These are phyloP conservation scores for Ailuropoda melanoleuca DNA, from an alignment of 2,113 vertebrate genomes.

Conservation along the genomic window DNA sequence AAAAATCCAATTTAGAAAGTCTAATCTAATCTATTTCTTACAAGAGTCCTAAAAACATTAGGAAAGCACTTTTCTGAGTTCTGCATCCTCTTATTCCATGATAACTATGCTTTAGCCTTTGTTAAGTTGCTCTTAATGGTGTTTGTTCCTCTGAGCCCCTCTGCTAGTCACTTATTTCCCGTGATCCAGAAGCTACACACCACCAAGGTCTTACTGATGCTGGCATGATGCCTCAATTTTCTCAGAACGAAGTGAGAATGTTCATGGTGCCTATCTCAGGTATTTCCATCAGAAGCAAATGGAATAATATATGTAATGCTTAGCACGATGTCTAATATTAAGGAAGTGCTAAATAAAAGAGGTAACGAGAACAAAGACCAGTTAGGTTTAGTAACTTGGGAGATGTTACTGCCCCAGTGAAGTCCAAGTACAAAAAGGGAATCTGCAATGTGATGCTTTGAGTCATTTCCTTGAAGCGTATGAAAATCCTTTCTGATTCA, in stretches of 20 bases:
- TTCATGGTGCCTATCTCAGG: not conserved
- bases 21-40: not conserved
- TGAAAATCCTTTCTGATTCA: not conserved
- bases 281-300: not conserved
- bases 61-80: not conserved
- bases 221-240: not conserved
- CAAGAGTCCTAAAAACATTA: not conserved
- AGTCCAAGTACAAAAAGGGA: not conserved
- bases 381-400: not conserved
- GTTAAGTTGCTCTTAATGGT: not conserved
- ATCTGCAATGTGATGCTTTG: not conserved
- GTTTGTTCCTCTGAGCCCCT: not conserved
- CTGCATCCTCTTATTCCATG: not conserved
- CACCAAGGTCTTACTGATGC: not conserved
- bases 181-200: not conserved
- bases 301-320: conserved; percentile 14
- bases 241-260: not conserved
- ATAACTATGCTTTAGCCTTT: not conserved
- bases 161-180: not conserved
- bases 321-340: conserved; percentile 37
- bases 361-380: not conserved
- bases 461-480: not conserved
- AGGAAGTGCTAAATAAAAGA: conserved; percentile 34
- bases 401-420: not conserved
- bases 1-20: not conserved